Base-by-base conservation (phyloP, 2,888 invertebrate genomes). In the Melolontha melolontha region DNA sequence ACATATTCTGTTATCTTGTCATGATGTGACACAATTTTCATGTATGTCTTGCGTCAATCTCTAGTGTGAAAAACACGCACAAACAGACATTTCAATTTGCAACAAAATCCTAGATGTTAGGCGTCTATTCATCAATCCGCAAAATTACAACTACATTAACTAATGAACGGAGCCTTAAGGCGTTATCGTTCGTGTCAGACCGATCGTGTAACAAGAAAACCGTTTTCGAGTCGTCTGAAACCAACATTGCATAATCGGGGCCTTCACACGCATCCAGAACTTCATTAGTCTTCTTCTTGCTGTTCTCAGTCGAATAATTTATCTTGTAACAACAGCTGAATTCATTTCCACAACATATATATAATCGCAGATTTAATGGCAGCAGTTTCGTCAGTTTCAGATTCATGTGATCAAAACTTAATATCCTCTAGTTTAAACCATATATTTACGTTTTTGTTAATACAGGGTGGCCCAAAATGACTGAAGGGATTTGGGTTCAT, bases 291-390 rank as follows among this genome's bases (percentile, higher is more conserved):
- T 62, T 62, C 51, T 51, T 62, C 59, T 62, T 62, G 59, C 59
- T 47, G 59, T n/a, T 16, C 47, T 34, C 16, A 34, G 47, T 34
- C 29, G 47, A 47, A 62, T 62, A 62, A 62, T 62, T 62, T 62
- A 62, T 62, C 59, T 62, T 62, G 59, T 62, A 62, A 62, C 59
- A 62, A 47, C 59, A 62, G 59, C 47, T 42, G 59, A 62, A 62
- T 62, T 42, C 49, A 47, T 47, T 47, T 49, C 59, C 59, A 49
- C 59, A 62, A 62, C 59, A 62, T 62, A 34, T 34, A 34, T 34
- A 34, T 34, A 34, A 34, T 6, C 34, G 34, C 34, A 34, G 34
- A 2, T 10, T 10, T 34, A 34, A 34, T 34, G 34, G 34, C 34
- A 6, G 10, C 8, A 34, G 7, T 34, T 34, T 34, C 34, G 34